Percentiles rank a stretch among this genome's conserved stretches.
phyloP scores from a whole-genome alignment of 2,113 vertebrate species.

The Empidonax traillii region DNA sequence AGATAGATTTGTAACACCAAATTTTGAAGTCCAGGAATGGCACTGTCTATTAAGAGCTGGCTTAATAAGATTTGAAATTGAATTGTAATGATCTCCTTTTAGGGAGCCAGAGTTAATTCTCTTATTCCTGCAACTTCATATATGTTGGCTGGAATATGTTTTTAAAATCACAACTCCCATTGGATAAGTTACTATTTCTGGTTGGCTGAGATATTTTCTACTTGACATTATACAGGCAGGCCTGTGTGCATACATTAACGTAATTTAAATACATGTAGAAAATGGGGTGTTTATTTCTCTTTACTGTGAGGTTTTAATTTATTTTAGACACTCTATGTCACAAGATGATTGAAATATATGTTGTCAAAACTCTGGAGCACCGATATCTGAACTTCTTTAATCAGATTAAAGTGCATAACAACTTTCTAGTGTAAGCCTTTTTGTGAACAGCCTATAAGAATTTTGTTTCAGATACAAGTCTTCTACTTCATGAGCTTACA shows the following conservation, averaged over 20 bases:
- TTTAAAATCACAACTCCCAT: background rate
- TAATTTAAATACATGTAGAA: background rate
- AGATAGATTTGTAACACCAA: background rate
- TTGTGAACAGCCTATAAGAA: background rate
- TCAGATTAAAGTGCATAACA: background rate
- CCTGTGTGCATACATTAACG: background rate
- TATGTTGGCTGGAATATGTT: background rate
- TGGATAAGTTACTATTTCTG: background rate
- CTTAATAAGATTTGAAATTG: background rate
- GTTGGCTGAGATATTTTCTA: background rate
- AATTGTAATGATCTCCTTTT: background rate
- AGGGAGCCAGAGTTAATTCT: background rate
- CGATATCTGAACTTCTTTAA: background rate
- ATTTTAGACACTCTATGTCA: background rate
- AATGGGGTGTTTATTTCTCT: background rate
- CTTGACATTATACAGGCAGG: background rate
- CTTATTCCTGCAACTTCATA: background rate
- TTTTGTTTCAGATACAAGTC: background rate
- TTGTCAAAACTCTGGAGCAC: background rate
- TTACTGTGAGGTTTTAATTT: background rate
- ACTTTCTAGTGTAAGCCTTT: background rate
- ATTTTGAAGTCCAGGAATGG: background rate
- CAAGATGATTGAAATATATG: background rate
- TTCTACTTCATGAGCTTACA: background rate
- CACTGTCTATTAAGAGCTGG: background rate